Evolutionary conservation across 1,140 invertebrate genomes (phyloP), one percentile per base, ranked within the genome.

Genomic region (Philopotamus ludificatus): DNA sequence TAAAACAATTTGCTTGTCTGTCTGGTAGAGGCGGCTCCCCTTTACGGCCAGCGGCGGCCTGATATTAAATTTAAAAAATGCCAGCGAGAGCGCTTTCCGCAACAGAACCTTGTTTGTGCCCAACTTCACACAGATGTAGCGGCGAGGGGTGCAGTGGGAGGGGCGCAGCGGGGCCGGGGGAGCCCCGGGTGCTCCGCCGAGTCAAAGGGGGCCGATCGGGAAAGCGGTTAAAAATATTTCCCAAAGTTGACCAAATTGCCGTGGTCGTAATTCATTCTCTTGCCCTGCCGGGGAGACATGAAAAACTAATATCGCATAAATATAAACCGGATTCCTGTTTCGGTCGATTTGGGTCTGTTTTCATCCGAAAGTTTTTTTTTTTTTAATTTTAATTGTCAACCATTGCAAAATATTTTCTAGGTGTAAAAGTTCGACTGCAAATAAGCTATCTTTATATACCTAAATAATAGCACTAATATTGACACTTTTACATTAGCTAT

Each of bases 61-160:
- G 67, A 68, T 68, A 68, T 68, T 68, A 68, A 68, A 68, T 68
- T 68, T 68, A 68, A 68, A 68, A 68, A 68, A 68, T 62, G 66
- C 61, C 44, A 55, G 55, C 61, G 39, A 18, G 16, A 15, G 28
- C 9, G 15, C 26, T 57, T 25, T 16, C 53, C 16, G 28, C 28
- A 4, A 41, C 26, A 12, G 7, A 22, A n/a, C 26, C 28, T 42
- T 57, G 53, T 57, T 57, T 57, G 53, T 21, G 28, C 53, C 28
- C 28, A 34, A 34, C 28, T 34, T 34, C 28, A 34, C 12, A 34
- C 28, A 34, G 28, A 34, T 34, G 28, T 34, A 34, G 4, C n/a
- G n/a, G n/a, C n/a, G n/a, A n/a, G n/a, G n/a, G n/a, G n/a, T 34
- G 4, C 4, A 34, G 12, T 34, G 28, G 4, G 28, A 34, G 28